Base-by-base conservation (phyloP, 2,797 vertebrate genomes). In the Leucoraja ocellata region DNA sequence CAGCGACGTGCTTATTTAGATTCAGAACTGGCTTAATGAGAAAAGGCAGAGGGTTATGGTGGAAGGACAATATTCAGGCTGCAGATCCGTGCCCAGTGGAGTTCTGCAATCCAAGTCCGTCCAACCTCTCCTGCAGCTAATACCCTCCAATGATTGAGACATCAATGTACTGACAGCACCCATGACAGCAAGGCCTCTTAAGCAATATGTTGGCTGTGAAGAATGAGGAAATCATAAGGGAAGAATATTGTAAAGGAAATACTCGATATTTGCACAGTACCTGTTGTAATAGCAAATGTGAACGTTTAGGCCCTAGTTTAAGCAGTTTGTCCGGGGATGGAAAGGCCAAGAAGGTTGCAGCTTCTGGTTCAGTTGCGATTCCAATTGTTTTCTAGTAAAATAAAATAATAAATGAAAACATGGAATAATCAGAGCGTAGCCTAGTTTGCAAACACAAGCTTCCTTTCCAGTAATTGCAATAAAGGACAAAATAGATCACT, bases 311-410 rank as follows among this genome's bases (percentile, higher is more conserved):
- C 0, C 98, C 98, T 0, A 99, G 96, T 74, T 97, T 97, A 74
- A 99, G 96, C 93, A 99, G 96, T 94, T 99, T 99, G 94, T 99
- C 98, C 0, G 99, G 97, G 0, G 99, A 99, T 0, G 99, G 98
- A 93, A 98, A 98, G 94, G 96, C 97, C 94, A 99, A 97, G 95
- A 99, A 99, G 0, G 97, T 97, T 46, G 97, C 96, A 93, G 98
- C 95, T 0, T 99, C 98, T 77, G 96, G 96, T 9, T 95, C 95
- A 1, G 96, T 95, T 7, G 97, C 95, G 68, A 95, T 93, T 0
- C 98, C 97, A 63, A 97, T 97, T 18, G 97, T 97, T 79, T 96
- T 95, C 98, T 99, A 91, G 7, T 94, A 94, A 1, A 83, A 93
- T 91, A 79, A 80, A 10, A 23, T 58, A 39, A 39, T 79, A 1